Base-by-base conservation (phyloP, 2,888 invertebrate species). In the Drosophila pegasa region DNA sequence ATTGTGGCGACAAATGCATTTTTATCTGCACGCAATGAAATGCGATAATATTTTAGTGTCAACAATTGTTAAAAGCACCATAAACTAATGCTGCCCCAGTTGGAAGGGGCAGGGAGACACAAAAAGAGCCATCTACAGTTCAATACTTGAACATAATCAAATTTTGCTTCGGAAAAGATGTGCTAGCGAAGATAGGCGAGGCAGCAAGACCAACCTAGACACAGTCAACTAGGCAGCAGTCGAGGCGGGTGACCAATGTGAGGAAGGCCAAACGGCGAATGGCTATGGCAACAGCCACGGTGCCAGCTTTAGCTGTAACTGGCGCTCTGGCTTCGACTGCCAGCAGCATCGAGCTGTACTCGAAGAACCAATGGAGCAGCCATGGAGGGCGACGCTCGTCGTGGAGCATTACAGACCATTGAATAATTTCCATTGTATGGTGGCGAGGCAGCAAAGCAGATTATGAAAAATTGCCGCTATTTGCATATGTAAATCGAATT, bases 401-500 rank as follows among this genome's bases (percentile, higher is more conserved):
- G 67, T 60, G 73, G 78, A 87, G 85, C 85, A 85, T 85, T 85
- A 87, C 87, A 82, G 85, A 80, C 89, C 87, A 87, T 91, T 91
- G 91, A 91, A 91, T 90, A 91, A 90, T 91, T 91, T 90, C 89
- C 87, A 90, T 91, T 82, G 69, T 72, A 71, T 67, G 71, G 73
- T 59, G 68, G 62, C 63, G 76, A 71, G 75, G 68, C 75, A 68
- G 74, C 80, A 84, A 84, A 84, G 87, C 81, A 87, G 88, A 89
- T 88, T 89, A 90, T 91, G 91, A 91, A 91, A 91, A 91, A 91
- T 91, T 90, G 86, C 84, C 88, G 80, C 83, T 90, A 91, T 91
- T 91, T 91, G 91, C 91, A 91, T 91, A 91, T 90, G 91, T 89
- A 91, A 91, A 91, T 91, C 90, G 88, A 88, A 89, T 89, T 88